Conservation (phyloP, 1,140 invertebrate species). For the Monochamus saltuarius region DNA sequence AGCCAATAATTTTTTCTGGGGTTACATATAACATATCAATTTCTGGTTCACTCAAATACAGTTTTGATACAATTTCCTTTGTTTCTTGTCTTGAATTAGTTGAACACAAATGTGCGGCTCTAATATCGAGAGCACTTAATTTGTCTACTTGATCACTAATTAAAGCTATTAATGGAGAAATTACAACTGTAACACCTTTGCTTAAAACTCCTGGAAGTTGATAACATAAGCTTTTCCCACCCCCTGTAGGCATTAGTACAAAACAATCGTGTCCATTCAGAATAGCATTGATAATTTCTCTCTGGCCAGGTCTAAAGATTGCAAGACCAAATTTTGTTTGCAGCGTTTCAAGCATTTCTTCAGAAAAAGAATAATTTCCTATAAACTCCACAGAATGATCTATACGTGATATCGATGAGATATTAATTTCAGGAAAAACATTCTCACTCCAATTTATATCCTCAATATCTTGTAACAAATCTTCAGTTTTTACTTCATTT, state of each 20-base stretch:
- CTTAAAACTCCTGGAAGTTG: slow-evolving; percentile 81
- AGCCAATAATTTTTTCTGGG: slow-evolving; percentile 88
- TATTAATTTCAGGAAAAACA: no score
- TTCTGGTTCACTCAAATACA: slow-evolving; percentile 41
- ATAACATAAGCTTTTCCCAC: slow-evolving; percentile 90
- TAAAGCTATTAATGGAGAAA: slow-evolving; percentile 87
- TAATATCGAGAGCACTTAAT: slow-evolving; percentile 72
- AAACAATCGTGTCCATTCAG: slow-evolving; percentile 80
- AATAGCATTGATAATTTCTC: slow-evolving; percentile 88
- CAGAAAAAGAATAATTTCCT: neutral
- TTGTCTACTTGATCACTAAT: slow-evolving; percentile 96
- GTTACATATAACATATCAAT: slow-evolving; percentile 83
- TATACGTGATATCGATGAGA: no score
- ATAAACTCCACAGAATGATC: no score
- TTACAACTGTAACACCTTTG: slow-evolving; percentile 82
- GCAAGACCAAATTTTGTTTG: slow-evolving; percentile 73
- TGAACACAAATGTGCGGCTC: slow-evolving; percentile 45
- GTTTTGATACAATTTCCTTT: slow-evolving; percentile 30
- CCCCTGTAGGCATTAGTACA: slow-evolving; percentile 91
- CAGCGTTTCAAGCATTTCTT: slow-evolving; percentile 4
- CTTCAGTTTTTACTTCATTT: no score
- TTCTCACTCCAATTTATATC: no score
- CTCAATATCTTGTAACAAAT: no score
- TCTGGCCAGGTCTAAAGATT: slow-evolving; percentile 87
- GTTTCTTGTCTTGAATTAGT: slow-evolving; percentile 33